Percentiles rank a stretch among this genome's conserved stretches.
Conservation (phyloP, 2,113 vertebrate species). For the Proteles cristata region DNA sequence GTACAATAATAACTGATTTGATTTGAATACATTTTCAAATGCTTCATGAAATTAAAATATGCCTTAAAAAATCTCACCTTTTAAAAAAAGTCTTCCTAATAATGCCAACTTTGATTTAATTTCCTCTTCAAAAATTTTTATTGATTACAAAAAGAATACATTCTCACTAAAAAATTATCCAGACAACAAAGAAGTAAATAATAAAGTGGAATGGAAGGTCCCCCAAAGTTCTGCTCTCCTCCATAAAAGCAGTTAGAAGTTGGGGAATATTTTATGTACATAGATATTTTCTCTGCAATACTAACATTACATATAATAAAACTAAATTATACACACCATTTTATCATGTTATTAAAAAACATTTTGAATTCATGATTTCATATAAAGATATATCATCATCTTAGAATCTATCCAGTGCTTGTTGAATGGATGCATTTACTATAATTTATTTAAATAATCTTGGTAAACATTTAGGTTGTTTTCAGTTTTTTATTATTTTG, state of each 20-base stretch:
- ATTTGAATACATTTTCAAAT: background rate
- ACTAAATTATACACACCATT: background rate
- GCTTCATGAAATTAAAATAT: background rate
- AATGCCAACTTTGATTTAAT: conserved; percentile 12
- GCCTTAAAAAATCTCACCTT: background rate
- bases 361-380: background rate
- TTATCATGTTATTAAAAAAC: conserved; percentile 12
- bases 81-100: background rate
- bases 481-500: conserved; percentile 4
- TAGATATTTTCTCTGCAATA: background rate
- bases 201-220: background rate
- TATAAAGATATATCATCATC: background rate
- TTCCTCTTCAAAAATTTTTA: background rate
- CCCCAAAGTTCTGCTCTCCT: background rate
- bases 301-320: background rate
- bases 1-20: conserved; percentile 13
- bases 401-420: background rate
- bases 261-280: background rate
- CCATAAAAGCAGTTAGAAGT: background rate
- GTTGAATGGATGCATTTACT: background rate
- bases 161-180: background rate
- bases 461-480: background rate
- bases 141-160: background rate
- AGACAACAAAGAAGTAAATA: background rate
- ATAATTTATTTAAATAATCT: conserved; percentile 31